These are phyloP conservation scores for Antheraea mylitta DNA, from an alignment of 1,140 invertebrate species.

Conservation along the genomic window DNA sequence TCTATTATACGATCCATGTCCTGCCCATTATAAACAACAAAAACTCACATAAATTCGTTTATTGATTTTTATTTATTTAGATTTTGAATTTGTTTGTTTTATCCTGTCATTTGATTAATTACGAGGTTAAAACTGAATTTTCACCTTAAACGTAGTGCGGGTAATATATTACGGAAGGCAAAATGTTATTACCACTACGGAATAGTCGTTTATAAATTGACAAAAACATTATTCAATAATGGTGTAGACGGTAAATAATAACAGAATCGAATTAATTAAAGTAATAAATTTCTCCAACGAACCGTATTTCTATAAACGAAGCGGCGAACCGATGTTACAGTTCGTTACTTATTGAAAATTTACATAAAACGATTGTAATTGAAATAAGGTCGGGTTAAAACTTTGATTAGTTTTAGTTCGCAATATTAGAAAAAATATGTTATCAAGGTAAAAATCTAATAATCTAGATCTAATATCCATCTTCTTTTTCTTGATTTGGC, in stretches of 20 bases:
- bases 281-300: background rate
- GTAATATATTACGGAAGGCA: background rate
- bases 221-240: background rate
- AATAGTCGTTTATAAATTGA: background rate
- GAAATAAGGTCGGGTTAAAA: background rate
- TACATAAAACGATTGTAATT: background rate
- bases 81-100: too few species aligned
- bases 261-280: constrained; percentile 1
- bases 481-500: too few species aligned
- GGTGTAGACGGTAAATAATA: background rate
- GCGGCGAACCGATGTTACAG: background rate
- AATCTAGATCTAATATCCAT: too few species aligned
- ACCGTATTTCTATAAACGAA: background rate
- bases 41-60: too few species aligned
- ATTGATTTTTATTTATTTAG: too few species aligned
- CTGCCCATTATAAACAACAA: too few species aligned
- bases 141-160: background rate
- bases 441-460: too few species aligned
- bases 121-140: background rate
- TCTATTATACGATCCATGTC: too few species aligned
- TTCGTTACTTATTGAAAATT: constrained; percentile 3
- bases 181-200: background rate
- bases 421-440: background rate
- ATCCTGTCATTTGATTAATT: background rate
- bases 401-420: background rate